Evolutionary conservation across 2,797 vertebrate species (phyloP).

Genomic region (Rhyacichthys aspro): DNA sequence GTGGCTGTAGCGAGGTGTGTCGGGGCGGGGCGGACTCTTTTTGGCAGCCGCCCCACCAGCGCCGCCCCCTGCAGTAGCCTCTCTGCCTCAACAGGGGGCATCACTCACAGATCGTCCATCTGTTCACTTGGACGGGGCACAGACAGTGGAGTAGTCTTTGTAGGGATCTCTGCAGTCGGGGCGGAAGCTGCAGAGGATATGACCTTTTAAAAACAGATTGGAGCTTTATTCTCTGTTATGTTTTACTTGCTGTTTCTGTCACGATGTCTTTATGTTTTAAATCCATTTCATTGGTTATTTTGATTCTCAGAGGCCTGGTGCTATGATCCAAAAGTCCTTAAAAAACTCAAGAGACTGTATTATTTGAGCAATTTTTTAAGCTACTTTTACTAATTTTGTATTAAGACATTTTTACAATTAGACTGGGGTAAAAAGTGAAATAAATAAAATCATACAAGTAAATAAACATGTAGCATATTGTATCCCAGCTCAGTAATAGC

Average conservation of each 20-base stretch:
- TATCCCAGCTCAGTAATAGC: too few species aligned
- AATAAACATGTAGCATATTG: too few species aligned
- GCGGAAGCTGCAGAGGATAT: slow-evolving; percentile 23
- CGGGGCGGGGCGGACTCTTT: slow-evolving; percentile 47
- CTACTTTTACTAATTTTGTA: too few species aligned
- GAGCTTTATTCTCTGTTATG: slow-evolving; percentile 19
- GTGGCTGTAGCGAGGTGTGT: slow-evolving; percentile 20
- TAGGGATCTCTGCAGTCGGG: slow-evolving; percentile 11
- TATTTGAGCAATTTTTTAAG: too few species aligned
- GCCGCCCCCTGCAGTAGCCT: slow-evolving; percentile 61
- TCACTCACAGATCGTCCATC: slow-evolving; percentile 65
- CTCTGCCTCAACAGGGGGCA: slow-evolving; percentile 67
- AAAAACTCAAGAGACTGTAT: neutral
- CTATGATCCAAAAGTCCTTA: slow-evolving; percentile 20
- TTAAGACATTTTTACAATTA: too few species aligned
- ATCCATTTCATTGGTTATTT: slow-evolving; percentile 38
- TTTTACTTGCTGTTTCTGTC: slow-evolving; percentile 28
- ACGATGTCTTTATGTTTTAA: slow-evolving; percentile 16
- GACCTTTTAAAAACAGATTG: slow-evolving; percentile 7
- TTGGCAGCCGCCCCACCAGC: slow-evolving; percentile 47
- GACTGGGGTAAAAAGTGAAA: too few species aligned
- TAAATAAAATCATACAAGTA: too few species aligned
- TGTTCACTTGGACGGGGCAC: slow-evolving; percentile 61
- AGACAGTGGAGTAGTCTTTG: slow-evolving; percentile 26
- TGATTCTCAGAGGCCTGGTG: slow-evolving; percentile 44